Conservation (phyloP, 1,140 invertebrate species). For the Trypoxylus dichotomus region DNA sequence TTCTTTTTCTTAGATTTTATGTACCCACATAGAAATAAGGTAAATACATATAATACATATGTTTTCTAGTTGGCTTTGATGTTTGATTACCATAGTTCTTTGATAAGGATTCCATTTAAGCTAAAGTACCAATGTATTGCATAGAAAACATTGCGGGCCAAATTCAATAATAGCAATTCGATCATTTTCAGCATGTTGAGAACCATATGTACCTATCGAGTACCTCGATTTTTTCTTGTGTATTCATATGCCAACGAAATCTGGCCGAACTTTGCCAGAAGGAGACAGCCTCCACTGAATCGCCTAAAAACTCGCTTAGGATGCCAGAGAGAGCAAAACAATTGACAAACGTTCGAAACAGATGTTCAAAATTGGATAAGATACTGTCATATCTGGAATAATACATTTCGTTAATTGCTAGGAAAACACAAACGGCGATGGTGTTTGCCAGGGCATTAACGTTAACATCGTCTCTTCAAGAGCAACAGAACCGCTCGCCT, state of each 20-base stretch:
- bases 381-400: slow-evolving; percentile 37
- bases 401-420: slow-evolving; percentile 40
- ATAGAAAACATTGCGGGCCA: background rate
- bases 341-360: slow-evolving; percentile 33
- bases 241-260: slow-evolving; percentile 13
- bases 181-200: background rate
- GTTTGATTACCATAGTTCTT: background rate
- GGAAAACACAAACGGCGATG: slow-evolving; percentile 33
- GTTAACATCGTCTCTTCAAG: slow-evolving; percentile 37
- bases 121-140: background rate
- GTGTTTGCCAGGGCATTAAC: slow-evolving; percentile 27
- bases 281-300: background rate
- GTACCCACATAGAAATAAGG: too few relatives aligned
- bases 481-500: slow-evolving; percentile 28
- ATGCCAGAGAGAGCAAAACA: slow-evolving; percentile 3
- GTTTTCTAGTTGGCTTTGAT: too few relatives aligned
- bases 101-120: background rate
- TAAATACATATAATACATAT: too few relatives aligned
- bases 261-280: background rate
- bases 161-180: background rate
- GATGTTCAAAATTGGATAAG: slow-evolving; percentile 43
- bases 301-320: background rate
- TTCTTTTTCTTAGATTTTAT: too few relatives aligned
- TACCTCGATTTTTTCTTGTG: background rate
- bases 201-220: slow-evolving; percentile 14